Evolutionary conservation across 2,797 vertebrate genomes (phyloP).

Genomic region (Bradypus variegatus): DNA sequence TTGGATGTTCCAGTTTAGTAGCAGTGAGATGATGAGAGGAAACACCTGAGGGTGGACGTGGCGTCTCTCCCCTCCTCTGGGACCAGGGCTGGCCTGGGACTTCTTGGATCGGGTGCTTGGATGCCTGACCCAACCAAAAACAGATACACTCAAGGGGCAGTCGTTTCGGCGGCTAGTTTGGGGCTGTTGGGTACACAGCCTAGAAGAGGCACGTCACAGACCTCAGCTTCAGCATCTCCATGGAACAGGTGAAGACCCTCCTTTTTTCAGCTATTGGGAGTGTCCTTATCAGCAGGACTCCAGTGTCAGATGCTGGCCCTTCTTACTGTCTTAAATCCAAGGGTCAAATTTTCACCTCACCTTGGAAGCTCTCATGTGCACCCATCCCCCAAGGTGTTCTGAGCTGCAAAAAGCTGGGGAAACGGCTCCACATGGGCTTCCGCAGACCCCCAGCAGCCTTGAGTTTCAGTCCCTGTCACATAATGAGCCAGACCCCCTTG

Average conservation of each 20-base stretch:
- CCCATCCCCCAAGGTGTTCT: neutral
- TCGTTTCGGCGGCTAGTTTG: neutral
- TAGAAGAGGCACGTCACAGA: neutral
- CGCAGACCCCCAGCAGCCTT: neutral
- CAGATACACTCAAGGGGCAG: neutral
- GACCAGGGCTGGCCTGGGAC: too few relatives aligned
- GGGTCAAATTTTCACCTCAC: neutral
- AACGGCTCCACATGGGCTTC: neutral
- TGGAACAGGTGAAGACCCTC: neutral
- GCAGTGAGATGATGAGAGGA: neutral
- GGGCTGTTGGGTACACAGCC: neutral
- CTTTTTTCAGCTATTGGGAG: neutral
- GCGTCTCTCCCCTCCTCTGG: too few relatives aligned
- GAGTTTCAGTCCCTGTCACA: fast-evolving
- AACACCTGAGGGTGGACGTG: neutral
- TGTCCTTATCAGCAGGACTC: neutral
- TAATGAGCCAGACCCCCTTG: neutral
- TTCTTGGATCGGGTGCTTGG: too few relatives aligned
- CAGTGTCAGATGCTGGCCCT: neutral
- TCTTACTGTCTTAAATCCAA: neutral
- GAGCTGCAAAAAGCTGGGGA: too few relatives aligned
- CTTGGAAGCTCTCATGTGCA: neutral
- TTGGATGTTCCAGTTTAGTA: neutral
- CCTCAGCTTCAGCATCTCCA: neutral
- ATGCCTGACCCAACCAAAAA: neutral